These are phyloP conservation scores for Eospalax fontanierii DNA, from an alignment of 2,797 vertebrate species.

Conservation along the genomic window DNA sequence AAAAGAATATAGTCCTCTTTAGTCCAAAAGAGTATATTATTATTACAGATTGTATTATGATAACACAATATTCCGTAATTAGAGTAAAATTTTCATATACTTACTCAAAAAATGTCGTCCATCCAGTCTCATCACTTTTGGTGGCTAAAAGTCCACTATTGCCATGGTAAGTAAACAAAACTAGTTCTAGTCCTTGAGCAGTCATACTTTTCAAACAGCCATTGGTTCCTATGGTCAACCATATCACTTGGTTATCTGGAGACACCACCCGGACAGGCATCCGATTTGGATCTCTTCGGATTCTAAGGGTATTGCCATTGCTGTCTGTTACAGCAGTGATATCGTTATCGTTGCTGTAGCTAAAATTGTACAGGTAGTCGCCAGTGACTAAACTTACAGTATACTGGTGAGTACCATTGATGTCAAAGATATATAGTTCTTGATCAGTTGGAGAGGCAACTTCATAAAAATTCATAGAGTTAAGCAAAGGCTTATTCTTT, in stretches of 20 bases:
- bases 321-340: conserved; percentile 96
- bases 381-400: conserved; percentile 97
- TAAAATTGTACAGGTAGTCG: conserved; percentile 97
- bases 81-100: conserved; percentile 85
- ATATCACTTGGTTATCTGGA: conserved; percentile 98
- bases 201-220: conserved; percentile 97
- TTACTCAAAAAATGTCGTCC: conserved; percentile 99
- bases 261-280: conserved; percentile 97
- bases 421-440: conserved; percentile 98
- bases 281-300: conserved; percentile 95
- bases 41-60: not conserved
- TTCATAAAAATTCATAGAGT: conserved; percentile 94
- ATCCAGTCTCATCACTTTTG: conserved; percentile 97
- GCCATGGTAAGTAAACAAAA: conserved; percentile 98
- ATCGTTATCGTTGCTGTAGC: conserved; percentile 98
- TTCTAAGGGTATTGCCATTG: conserved; percentile 96
- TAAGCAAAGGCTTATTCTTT: conserved; percentile 93
- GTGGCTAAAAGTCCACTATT: conserved; percentile 98
- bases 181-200: conserved; percentile 96
- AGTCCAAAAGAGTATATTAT: not conserved
- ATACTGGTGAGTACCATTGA: conserved; percentile 97
- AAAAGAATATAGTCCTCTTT: not conserved
- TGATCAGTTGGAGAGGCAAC: conserved; percentile 97
- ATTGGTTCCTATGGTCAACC: conserved; percentile 97
- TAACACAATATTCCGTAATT: not conserved